Percentiles rank a stretch among this genome's conserved stretches.
These are phyloP conservation scores for Denticeps clupeoides DNA, from an alignment of 2,797 vertebrate species.

Conservation along the genomic window DNA sequence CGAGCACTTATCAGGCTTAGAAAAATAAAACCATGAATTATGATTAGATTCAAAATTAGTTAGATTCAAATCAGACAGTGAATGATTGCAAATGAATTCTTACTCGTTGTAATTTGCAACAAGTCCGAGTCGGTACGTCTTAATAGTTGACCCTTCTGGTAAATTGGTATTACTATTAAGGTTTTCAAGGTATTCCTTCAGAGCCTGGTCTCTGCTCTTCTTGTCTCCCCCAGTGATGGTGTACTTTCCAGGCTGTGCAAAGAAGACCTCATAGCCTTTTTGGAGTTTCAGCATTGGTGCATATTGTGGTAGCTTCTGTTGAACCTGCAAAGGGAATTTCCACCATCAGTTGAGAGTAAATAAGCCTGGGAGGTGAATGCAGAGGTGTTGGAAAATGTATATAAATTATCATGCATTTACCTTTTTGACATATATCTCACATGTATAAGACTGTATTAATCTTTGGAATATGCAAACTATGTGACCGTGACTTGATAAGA, in stretches of 20 bases:
- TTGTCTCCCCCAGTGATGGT: neutral
- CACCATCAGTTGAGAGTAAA: neutral
- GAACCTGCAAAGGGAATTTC: constrained; percentile 11
- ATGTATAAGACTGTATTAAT: too few species aligned
- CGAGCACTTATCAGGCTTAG: neutral
- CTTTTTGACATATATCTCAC: too few species aligned
- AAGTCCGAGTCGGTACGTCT: constrained; percentile 13
- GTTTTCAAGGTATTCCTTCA: constrained; percentile 3
- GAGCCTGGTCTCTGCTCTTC: neutral
- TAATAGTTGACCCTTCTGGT: neutral
- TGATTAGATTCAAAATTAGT: neutral
- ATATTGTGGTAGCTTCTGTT: constrained; percentile 11
- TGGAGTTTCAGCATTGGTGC: constrained; percentile 8
- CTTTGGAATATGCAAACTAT: too few species aligned
- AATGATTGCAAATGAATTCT: neutral
- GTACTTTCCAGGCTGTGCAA: constrained; percentile 15
- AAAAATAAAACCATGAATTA: neutral
- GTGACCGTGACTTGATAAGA: too few species aligned
- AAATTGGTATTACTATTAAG: neutral
- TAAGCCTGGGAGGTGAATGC: too few species aligned
- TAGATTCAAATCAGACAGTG: neutral
- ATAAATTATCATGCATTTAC: too few species aligned
- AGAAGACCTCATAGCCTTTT: constrained; percentile 7
- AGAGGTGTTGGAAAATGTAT: too few species aligned
- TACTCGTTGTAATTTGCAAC: constrained; percentile 14